Base-by-base conservation (phyloP, 2,797 vertebrate genomes). In the Petrocephalus schoutedeni region DNA sequence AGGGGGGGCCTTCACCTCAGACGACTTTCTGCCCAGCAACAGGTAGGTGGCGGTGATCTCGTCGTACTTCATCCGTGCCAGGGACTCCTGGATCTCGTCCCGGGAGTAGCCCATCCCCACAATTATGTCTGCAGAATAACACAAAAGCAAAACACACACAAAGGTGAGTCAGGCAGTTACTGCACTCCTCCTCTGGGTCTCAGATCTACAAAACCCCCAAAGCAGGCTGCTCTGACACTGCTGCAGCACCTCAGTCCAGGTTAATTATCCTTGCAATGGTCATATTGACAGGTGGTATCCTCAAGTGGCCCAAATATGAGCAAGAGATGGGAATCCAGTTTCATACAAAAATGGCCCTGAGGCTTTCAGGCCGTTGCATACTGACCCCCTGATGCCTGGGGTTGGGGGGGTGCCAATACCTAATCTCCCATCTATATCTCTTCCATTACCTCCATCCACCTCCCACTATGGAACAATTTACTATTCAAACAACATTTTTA, bases 11-110 rank as follows among this genome's bases (percentile, higher is more conserved):
- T 64, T 84, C 89, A 99, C 98, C 97, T 99, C 98, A 3, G 97
- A 97, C 0, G 97, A 97, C 93, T 99, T 99, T 91, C 98, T 96
- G 90, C 97, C 98, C 94, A 99, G 91, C 91, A 99, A 94, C 93
- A 99, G 96, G 93, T 99, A 99, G 0, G 98, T 97, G 90, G 98
- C 98, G 56, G 98, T 99, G 92, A 99, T 97, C 94, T 99, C 98
- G 89, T 99, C 98, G 4, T 99, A 99, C 94, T 99, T 99, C 98
- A 98, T 99, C 96, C 99, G 98, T 93, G 97, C 97, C 93, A 99
- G 95, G 89, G 98, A 99, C 89, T 99, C 98, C 90, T 98, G 97
- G 94, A 99, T 99, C 94, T 99, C 97, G 87, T 99, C 98, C 94
- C 96, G 96, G 90, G 97, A 98, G 94, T 98, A 99, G 92, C 98